Conservation (phyloP, 2,113 vertebrate genomes). For the Brienomyrus longianalis region DNA sequence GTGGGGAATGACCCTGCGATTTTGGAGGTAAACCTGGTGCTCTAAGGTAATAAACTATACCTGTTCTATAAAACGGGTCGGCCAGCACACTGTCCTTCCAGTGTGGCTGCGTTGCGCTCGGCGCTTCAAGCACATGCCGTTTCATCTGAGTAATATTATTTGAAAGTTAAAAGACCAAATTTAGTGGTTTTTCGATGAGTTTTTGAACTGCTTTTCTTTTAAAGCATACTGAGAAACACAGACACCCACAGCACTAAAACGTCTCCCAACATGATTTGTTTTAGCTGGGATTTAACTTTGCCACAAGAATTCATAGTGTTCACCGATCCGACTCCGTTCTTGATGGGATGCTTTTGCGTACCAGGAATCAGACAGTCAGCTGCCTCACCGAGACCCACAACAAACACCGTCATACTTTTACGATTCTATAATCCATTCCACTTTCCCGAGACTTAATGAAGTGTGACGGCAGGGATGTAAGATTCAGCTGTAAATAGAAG, state of each 20-base stretch:
- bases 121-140: neutral
- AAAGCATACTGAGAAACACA: neutral
- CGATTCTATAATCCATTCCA: neutral
- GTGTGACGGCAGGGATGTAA: neutral
- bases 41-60: slow-evolving; percentile 24
- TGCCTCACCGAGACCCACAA: neutral
- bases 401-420: too few species aligned
- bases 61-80: slow-evolving; percentile 49
- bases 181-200: neutral
- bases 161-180: neutral
- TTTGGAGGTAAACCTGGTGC: slow-evolving; percentile 26
- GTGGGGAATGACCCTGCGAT: neutral
- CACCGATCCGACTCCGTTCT: neutral
- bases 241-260: neutral
- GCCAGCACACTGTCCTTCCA: slow-evolving; percentile 31
- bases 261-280: neutral
- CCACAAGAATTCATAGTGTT: neutral
- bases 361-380: neutral
- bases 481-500: neutral
- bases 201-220: neutral
- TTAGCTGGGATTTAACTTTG: neutral
- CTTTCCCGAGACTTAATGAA: neutral
- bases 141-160: neutral
- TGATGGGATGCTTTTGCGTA: neutral
- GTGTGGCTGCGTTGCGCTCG: neutral